A percentile compares a stretch with the other conserved stretches of the same genome.
Evolutionary conservation across 2,113 vertebrate species (phyloP).

Genomic region (Poicephalus meyeri): DNA sequence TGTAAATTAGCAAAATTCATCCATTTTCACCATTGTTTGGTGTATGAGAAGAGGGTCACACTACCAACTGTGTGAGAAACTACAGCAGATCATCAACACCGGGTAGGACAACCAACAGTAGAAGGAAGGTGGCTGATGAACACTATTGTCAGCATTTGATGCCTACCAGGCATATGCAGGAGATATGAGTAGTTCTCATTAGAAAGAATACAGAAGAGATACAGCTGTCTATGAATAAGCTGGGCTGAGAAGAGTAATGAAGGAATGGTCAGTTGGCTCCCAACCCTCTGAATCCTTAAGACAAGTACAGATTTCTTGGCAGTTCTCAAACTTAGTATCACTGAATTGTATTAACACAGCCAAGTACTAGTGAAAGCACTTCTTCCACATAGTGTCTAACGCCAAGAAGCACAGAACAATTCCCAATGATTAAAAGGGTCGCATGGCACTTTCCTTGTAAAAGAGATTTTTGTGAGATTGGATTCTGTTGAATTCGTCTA

Average conservation of each 20-base stretch:
- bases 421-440: neutral
- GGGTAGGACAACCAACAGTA: neutral
- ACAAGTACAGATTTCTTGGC: neutral
- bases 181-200: neutral
- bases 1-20: neutral
- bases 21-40: neutral
- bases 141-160: neutral
- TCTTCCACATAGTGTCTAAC: neutral
- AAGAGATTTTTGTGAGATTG: neutral
- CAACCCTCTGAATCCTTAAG: neutral
- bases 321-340: neutral
- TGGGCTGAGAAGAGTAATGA: neutral
- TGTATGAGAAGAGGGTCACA: neutral
- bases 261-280: neutral
- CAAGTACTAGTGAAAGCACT: neutral
- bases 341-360: neutral
- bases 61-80: neutral
- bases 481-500: neutral
- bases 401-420: neutral
- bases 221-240: neutral
- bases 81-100: neutral
- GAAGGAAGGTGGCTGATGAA: neutral
- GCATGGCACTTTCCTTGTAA: neutral
- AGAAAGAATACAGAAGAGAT: neutral
- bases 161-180: neutral